phyloP scores from a whole-genome alignment of 2,888 invertebrate species.

The Minunthozetes semirufus region DNA sequence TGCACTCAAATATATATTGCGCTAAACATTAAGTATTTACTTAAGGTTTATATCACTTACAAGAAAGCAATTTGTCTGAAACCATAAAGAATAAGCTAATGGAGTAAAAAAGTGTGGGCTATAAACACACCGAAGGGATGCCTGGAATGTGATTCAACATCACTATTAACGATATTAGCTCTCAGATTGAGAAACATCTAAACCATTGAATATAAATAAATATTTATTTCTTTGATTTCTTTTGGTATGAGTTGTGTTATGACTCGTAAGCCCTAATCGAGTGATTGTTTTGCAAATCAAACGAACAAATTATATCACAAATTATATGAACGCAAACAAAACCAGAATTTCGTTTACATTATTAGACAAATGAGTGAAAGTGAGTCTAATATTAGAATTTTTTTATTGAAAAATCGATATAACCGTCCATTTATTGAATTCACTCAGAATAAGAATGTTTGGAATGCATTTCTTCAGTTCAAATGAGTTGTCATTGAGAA shows the following conservation, averaged over 20 bases:
- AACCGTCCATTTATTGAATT: background rate
- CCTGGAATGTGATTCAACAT: conserved; percentile 21
- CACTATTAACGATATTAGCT: conserved; percentile 7
- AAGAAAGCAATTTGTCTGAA: conserved; percentile 20
- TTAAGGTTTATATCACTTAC: background rate
- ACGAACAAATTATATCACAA: background rate
- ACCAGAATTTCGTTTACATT: conserved; percentile 10
- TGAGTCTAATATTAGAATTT: conserved; percentile 16
- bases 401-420: conserved; percentile 13
- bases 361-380: background rate
- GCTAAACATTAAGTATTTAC: conserved; percentile 29
- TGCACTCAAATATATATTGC: background rate
- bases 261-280: background rate
- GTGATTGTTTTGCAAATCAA: conserved; percentile 21
- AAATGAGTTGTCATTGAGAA: conserved; percentile 7
- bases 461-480: background rate
- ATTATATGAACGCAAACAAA: background rate
- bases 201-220: conserved; percentile 16
- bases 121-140: conserved; percentile 19
- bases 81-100: conserved; percentile 26
- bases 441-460: background rate
- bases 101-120: background rate
- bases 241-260: background rate
- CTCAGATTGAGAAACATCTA: background rate
- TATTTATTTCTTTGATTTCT: conserved; percentile 8